Evolutionary conservation across 2,797 vertebrate genomes (phyloP), one percentile per base, ranked within the genome.

Genomic region (Rhynchonycteris naso): DNA sequence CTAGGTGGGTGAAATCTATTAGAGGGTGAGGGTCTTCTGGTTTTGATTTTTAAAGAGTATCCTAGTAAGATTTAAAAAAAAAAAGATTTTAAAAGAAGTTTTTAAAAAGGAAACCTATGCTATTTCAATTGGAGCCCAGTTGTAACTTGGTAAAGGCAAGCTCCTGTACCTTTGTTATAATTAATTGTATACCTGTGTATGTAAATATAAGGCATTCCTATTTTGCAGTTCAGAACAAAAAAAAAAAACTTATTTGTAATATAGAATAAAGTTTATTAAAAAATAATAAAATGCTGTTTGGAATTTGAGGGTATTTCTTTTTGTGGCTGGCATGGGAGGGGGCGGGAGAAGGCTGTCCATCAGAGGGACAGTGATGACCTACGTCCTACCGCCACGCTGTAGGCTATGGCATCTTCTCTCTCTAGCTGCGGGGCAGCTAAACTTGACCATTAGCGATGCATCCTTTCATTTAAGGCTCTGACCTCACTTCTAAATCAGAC

Each of bases 121-220:
- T 99, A 99, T 99, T 98, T 98, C 98, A 98, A 98, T 98, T 98
- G 99, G 98, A 98, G 98, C 97, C 97, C 97, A 97, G 97, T 98
- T 98, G 98, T 99, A 99, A 99, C 98, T 98, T 99, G 98, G 99
- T 99, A 99, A 99, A 99, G 99, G 99, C 98, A 99, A 99, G 99
- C 99, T 99, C 99, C 99, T 99, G 99, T 99, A 99, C 99, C 99
- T 99, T 99, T 99, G 99, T 99, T 99, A 99, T 99, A 99, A 99
- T 99, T 99, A 99, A 99, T 99, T 99, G 99, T 99, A 99, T 99
- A 99, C 99, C 99, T 99, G 99, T 99, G 99, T 99, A 99, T 99
- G 99, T 99, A 99, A 99, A 99, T 99, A 99, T 99, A 99, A 99
- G 99, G 99, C 99, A 99, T 99, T 99, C 99, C 99, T 99, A 99